Evolutionary conservation across 2,113 vertebrate genomes (phyloP), one percentile per base, ranked within the genome.

Genomic region (Pholis gunnellus): DNA sequence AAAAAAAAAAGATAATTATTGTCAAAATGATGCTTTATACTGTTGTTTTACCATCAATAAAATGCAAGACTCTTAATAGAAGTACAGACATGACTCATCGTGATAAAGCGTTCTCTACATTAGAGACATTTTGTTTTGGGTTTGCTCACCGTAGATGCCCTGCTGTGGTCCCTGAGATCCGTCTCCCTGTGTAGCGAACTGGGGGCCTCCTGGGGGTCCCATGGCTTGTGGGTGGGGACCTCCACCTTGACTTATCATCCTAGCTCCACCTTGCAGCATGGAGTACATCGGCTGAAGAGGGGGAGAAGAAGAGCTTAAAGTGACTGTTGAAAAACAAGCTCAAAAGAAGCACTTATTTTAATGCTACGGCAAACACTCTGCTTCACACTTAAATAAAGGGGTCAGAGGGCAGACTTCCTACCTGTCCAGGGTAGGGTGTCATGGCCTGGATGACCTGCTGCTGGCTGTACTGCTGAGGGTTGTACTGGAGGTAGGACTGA

Each of bases 391-490:
- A 40, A 4, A 29, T 18, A 46, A 72, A 27, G 2, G 22, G 7
- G 8, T 44, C 34, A 14, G 42, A 14, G 1, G 1, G 2, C 1
- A 29, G 25, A 36, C 0, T 0, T 72, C 54, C 25, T 87, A 98
- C 97, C 96, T 97, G 97, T 52, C 96, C 97, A 6, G 96, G 93
- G 79, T 97, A 98, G 59, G 97, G 96, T 0, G 96, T 87, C 96
- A 98, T 97, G 70, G 96, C 93, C 89, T 97, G 96, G 90, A 98
- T 96, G 95, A 98, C 94, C 56, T 97, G 97, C 91, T 97, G 97
- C 85, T 96, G 96, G 29, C 96, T 83, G 77, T 97, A 97, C 91
- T 97, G 97, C 94, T 96, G 96, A 5, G 97, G 96, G 86, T 94
- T 97, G 86, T 97, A 98, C 79, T 96, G 96, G 81, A 98, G 96